These are phyloP conservation scores for Benthosema pterotum DNA, from an alignment of 2,797 vertebrate species.

Conservation along the genomic window DNA sequence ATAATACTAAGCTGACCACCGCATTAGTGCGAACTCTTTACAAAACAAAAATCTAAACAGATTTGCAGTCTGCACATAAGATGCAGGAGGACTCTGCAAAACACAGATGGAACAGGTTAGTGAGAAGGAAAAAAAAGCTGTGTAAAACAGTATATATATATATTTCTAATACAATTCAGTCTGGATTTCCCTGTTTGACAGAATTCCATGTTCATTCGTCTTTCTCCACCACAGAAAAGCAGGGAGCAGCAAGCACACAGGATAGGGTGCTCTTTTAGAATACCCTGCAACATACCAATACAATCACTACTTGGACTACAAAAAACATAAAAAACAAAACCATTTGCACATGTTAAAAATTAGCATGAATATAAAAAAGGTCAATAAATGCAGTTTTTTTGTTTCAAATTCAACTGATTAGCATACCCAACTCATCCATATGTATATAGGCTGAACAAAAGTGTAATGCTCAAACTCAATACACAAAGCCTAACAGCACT, in stretches of 20 bases:
- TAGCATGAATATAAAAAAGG: conserved; percentile 71
- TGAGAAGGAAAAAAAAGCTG: conserved; percentile 24
- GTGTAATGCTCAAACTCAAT: conserved; percentile 40
- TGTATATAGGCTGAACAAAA: conserved; percentile 77
- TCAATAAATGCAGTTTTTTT: conserved; percentile 21
- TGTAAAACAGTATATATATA: conserved; percentile 12
- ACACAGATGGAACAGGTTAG: conserved; percentile 29
- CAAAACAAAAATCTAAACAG: conserved; percentile 22
- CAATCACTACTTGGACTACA: conserved; percentile 59
- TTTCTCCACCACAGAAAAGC: background rate
- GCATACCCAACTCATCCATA: conserved; percentile 61
- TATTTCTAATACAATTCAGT: conserved; percentile 44
- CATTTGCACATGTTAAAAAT: conserved; percentile 62
- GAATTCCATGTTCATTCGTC: conserved; percentile 44
- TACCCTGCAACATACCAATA: conserved; percentile 41
- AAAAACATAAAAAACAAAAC: conserved; percentile 51
- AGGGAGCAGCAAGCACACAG: conserved; percentile 6
- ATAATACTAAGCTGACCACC: conserved; percentile 18
- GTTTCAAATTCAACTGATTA: conserved; percentile 36
- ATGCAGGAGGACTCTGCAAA: conserved; percentile 23
- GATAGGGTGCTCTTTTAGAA: conserved; percentile 31
- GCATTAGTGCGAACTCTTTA: conserved; percentile 23
- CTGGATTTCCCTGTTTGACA: conserved; percentile 52
- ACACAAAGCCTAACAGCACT: conserved; percentile 43
- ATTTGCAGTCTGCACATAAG: conserved; percentile 29